These are phyloP conservation scores for Acrobasis consociella DNA, from an alignment of 2,888 invertebrate species.

Conservation along the genomic window DNA sequence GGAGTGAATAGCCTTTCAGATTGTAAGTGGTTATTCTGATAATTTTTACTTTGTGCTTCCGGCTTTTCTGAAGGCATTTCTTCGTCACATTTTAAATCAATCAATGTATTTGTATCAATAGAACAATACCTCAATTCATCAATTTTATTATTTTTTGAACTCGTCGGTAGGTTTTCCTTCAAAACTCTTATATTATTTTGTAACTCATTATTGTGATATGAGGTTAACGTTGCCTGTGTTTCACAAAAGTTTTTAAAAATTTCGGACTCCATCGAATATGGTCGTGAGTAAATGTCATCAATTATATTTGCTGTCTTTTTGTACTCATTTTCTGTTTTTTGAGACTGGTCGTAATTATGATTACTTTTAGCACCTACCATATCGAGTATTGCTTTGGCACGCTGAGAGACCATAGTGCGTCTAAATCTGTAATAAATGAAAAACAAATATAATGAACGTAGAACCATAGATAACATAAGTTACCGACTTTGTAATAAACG, in stretches of 20 bases:
- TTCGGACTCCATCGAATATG: conserved; percentile 14
- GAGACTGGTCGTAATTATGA: conserved; percentile 2
- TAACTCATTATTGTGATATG: conserved; percentile 6
- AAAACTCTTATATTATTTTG: conserved; percentile 10
- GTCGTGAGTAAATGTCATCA: conserved; percentile 14
- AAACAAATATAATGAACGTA: conserved; percentile 9
- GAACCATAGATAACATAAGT: conserved; percentile 7
- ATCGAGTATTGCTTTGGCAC: conserved; percentile 19
- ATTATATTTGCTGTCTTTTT: conserved; percentile 5
- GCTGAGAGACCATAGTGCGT: conserved; percentile 8
- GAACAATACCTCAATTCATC: conserved; percentile 7
- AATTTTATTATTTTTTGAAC: background rate
- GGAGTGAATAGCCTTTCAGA: conserved; percentile 10
- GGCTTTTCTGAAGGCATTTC: conserved; percentile 8
- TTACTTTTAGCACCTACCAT: conserved; percentile 13
- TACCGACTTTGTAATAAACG: background rate
- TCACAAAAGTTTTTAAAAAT: conserved; percentile 16
- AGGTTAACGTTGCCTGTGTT: conserved; percentile 10
- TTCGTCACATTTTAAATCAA: conserved; percentile 8
- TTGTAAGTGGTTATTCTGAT: conserved; percentile 14
- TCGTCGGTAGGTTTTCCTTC: conserved; percentile 2
- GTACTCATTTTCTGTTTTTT: conserved; percentile 8
- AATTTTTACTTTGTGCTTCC: conserved; percentile 8
- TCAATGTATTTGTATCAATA: no score
- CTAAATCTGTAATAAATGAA: conserved; percentile 11